Evolutionary conservation across 2,888 invertebrate genomes (phyloP), one percentile per base, ranked within the genome.

Genomic region (Volucella zonaria): DNA sequence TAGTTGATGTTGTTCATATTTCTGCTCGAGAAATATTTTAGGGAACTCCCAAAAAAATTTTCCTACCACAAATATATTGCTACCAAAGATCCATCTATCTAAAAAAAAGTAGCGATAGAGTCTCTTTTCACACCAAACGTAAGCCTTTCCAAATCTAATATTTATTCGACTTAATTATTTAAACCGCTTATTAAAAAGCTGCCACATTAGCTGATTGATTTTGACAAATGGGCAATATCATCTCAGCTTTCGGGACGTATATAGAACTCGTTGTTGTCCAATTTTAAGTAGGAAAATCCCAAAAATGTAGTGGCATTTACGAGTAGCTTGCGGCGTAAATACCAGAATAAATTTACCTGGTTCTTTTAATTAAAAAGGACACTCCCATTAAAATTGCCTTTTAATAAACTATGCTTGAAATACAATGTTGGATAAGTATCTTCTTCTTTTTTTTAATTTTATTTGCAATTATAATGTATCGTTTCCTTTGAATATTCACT

Each of bases 321-420:
- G 4, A 31, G 4, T n/a, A n/a, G 0, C 11, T 31, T n/a, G n/a
- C n/a, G n/a, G n/a, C 31, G 1, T 45, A 9, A 45, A 62, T 47
- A 47, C 31, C 31, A 45, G 47, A 47, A 62, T 47, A 62, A 15
- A 40, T 40, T 38, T 58, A 49, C 10, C 38, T 40, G 6, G 58
- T 49, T 58, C 18, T 12, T 40, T 49, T 45, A 38, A 4, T 31
- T 56, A 45, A 68, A 56, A 45, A 38, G 54, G 15, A 15, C 54
- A 23, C 10, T 45, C 14, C 31, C 8, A 31, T 31, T 31, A 6
- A 31, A 31, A 31, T 31, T 4, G 6, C 6, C 31, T 6, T 23
- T 11, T 66, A 66, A 66, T 12, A 23, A 43, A 56, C 8, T 14
- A 38, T 42, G 18, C 42, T 12, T 8, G 6, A 42, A 12, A 18